These are phyloP conservation scores for Pseudanteris insignis DNA, from an alignment of 2,888 invertebrate genomes.

Conservation along the genomic window DNA sequence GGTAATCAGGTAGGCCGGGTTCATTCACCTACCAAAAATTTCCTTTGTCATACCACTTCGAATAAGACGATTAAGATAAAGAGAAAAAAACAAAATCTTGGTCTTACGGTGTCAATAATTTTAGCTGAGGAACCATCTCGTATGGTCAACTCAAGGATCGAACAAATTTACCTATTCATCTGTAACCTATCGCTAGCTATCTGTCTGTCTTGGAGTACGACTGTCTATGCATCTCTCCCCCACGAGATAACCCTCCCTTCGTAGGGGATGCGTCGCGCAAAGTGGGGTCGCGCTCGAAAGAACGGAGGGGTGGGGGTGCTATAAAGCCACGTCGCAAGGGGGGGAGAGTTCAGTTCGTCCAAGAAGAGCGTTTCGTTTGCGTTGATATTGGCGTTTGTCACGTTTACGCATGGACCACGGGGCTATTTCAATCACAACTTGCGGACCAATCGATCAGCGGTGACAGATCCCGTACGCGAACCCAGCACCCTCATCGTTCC, in stretches of 20 bases:
- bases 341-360: conserved; percentile 66
- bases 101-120: no score
- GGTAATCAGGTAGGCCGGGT: conserved; percentile 24
- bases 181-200: conserved; percentile 14
- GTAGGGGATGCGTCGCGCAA: conserved; percentile 49
- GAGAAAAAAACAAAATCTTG: no score
- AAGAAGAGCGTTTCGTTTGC: conserved; percentile 63
- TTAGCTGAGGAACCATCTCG: not conserved
- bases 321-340: conserved; percentile 62
- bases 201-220: conserved; percentile 19
- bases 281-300: conserved; percentile 57
- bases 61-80: no score
- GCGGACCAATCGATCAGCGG: conserved; percentile 18
- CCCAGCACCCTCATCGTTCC: not conserved
- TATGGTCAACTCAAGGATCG: not conserved
- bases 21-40: conserved; percentile 17
- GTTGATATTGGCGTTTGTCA: conserved; percentile 50
- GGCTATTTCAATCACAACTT: conserved; percentile 10
- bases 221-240: conserved; percentile 51
- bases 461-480: conserved; percentile 1
- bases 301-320: conserved; percentile 64
- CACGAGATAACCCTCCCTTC: conserved; percentile 48
- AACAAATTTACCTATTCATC: conserved; percentile 12
- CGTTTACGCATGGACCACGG: conserved; percentile 40
- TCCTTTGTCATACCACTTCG: conserved; percentile 1